These are phyloP conservation scores for Pyrrhosoma nymphula DNA, from an alignment of 2,888 invertebrate genomes.

Conservation along the genomic window DNA sequence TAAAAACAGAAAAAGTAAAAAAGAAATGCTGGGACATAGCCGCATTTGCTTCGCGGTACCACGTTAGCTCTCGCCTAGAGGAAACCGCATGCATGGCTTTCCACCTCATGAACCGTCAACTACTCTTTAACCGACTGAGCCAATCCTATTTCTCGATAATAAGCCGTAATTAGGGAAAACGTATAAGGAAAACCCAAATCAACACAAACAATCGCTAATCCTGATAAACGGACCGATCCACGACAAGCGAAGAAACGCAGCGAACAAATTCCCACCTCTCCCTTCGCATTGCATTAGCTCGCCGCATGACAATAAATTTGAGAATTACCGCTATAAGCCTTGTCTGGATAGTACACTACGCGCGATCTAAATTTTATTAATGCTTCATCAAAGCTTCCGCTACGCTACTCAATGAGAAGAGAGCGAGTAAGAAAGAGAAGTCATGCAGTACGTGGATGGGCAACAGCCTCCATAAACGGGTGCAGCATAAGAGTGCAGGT, in stretches of 20 bases:
- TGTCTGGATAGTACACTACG: not conserved
- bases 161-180: not conserved
- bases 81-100: not conserved
- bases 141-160: not conserved
- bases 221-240: not conserved
- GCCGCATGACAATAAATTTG: not conserved
- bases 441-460: not conserved
- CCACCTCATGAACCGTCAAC: not conserved
- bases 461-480: not conserved
- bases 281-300: not conserved
- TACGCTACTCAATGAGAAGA: not conserved
- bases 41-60: too few relatives aligned
- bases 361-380: constrained; percentile 15
- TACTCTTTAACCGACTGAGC: not conserved
- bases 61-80: not conserved
- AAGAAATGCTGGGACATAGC: too few relatives aligned
- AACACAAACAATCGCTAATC: not conserved
- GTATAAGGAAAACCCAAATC: not conserved
- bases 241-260: not conserved
- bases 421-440: not conserved
- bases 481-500: not conserved
- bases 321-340: not conserved
- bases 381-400: not conserved
- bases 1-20: too few relatives aligned
- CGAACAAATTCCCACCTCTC: not conserved